phyloP scores from a whole-genome alignment of 2,113 vertebrate species.

The Geothlypis trichas region DNA sequence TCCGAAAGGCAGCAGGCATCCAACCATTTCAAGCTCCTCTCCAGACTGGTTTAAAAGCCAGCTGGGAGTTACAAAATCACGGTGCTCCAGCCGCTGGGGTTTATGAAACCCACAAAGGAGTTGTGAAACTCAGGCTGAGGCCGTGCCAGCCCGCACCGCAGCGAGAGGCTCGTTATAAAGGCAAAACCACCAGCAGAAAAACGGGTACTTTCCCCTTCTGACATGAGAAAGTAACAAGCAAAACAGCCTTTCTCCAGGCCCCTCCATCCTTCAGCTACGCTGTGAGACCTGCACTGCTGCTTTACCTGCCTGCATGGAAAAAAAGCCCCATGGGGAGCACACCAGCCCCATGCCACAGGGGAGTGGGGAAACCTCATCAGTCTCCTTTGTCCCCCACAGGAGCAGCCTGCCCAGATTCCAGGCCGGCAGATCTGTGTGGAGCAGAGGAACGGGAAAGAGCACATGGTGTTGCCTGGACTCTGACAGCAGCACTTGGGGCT shows the following conservation, averaged over 20 bases:
- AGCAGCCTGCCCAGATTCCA: neutral
- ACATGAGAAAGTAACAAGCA: neutral
- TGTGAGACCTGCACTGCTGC: neutral
- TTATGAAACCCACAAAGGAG: slow-evolving; percentile 6
- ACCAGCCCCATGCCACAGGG: rapidly evolving
- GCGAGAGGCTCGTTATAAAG: neutral
- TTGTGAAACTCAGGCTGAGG: neutral
- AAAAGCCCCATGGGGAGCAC: neutral
- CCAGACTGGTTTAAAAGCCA: neutral
- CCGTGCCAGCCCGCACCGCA: neutral
- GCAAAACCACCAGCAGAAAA: neutral
- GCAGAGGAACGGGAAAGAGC: neutral
- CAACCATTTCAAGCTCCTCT: neutral
- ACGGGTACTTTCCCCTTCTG: neutral
- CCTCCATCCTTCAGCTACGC: rapidly evolving
- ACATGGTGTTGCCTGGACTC: neutral
- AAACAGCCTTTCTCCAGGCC: neutral
- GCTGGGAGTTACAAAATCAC: slow-evolving; percentile 23
- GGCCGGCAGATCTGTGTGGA: rapidly evolving
- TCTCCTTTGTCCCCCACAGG: neutral
- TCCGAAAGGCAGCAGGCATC: neutral
- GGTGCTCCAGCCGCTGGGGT: neutral
- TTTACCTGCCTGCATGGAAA: neutral
- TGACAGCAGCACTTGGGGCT: rapidly evolving
- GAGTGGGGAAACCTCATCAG: rapidly evolving